phyloP scores from a whole-genome alignment of 2,888 invertebrate species.

The Yponomeuta plumbellus region DNA sequence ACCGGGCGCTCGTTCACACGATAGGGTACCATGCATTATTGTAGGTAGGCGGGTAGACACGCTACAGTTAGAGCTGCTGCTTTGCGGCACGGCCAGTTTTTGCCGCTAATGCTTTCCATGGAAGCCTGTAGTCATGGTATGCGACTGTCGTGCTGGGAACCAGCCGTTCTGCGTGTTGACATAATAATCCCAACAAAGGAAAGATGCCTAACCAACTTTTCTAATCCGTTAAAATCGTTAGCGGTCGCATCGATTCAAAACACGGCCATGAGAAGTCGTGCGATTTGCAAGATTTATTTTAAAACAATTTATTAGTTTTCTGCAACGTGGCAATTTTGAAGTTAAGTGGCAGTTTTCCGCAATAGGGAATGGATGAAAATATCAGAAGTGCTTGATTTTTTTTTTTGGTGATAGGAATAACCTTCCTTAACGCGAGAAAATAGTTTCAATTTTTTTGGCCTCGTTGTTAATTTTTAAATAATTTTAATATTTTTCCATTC shows the following conservation, averaged over 20 bases:
- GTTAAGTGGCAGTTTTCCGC: too few relatives aligned
- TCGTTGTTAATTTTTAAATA: too few relatives aligned
- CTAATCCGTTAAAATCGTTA: background rate
- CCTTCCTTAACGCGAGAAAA: too few relatives aligned
- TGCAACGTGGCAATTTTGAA: too few relatives aligned
- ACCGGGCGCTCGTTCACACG: constrained; percentile 60
- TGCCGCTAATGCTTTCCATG: constrained; percentile 49
- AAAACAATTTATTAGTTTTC: too few relatives aligned
- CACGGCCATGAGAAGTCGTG: background rate
- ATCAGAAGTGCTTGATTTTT: too few relatives aligned
- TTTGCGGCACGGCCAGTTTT: constrained; percentile 33
- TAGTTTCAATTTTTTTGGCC: too few relatives aligned
- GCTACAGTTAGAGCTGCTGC: background rate
- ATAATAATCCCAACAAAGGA: constrained; percentile 22
- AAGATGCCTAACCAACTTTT: constrained; percentile 19
- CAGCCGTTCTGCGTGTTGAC: constrained; percentile 5
- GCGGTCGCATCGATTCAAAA: background rate
- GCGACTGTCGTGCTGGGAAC: constrained; percentile 33
- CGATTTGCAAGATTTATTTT: background rate
- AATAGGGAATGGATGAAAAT: too few relatives aligned
- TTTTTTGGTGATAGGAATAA: too few relatives aligned
- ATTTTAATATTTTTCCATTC: too few relatives aligned
- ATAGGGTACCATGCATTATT: constrained; percentile 10
- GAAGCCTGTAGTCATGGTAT: constrained; percentile 36
- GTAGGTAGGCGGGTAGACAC: constrained; percentile 4